Percentiles rank a stretch among this genome's conserved stretches.
Evolutionary conservation across 1,140 invertebrate genomes (phyloP).

Genomic region (Drosophila biarmipes): DNA sequence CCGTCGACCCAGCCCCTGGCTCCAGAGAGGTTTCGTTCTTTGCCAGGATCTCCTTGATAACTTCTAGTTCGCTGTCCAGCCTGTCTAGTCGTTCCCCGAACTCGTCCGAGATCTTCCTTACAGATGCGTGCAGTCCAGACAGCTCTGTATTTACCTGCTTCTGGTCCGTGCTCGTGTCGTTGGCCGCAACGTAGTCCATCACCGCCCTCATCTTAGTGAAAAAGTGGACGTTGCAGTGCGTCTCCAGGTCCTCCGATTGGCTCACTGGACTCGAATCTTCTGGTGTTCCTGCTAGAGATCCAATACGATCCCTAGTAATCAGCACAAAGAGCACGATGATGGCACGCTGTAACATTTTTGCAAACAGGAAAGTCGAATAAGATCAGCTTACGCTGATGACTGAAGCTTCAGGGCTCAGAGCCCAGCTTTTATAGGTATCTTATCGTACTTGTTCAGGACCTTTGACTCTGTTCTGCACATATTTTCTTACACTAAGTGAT

Average conservation of each 20-base stretch:
- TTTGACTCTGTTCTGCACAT: no score
- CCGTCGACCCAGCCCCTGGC: background rate
- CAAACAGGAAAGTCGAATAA: no score
- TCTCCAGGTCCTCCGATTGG: background rate
- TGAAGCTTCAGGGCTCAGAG: background rate
- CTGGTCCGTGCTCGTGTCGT: background rate
- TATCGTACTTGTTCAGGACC: background rate
- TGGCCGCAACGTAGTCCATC: background rate
- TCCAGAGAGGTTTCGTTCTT: background rate
- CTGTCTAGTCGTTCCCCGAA: no score
- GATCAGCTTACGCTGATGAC: background rate
- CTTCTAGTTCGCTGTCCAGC: no score
- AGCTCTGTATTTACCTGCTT: background rate
- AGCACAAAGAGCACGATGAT: background rate
- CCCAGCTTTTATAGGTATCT: background rate
- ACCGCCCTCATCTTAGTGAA: background rate
- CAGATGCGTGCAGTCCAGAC: no score
- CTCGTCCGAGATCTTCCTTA: no score
- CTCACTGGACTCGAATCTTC: no score
- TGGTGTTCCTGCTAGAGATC: background rate
- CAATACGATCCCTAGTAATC: background rate
- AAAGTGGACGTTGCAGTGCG: background rate
- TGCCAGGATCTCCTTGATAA: background rate
- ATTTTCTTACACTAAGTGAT: no score
- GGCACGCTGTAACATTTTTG: background rate